Conservation (phyloP, 2,113 vertebrate species). For the Symphodus melops region DNA sequence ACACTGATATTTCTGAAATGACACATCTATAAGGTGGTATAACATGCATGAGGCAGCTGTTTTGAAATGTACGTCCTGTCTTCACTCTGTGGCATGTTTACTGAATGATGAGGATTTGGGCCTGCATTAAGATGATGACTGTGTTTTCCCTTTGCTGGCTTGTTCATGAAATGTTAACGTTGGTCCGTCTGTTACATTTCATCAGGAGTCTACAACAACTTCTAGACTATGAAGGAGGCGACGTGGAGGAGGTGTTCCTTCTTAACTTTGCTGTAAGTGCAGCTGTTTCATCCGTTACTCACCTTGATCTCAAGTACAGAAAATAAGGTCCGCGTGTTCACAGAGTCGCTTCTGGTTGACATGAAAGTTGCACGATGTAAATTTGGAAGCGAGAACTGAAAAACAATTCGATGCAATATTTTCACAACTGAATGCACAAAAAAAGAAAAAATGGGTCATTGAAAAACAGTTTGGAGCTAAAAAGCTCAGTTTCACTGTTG, state of each 20-base stretch:
- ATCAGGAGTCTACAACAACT: constrained; percentile 95
- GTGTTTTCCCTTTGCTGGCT: neutral
- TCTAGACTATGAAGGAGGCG: constrained; percentile 90
- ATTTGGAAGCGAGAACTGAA: too few species aligned
- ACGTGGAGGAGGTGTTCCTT: constrained; percentile 94
- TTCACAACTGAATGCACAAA: too few species aligned
- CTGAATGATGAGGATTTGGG: too few species aligned
- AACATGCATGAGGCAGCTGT: neutral
- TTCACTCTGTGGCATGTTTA: too few species aligned
- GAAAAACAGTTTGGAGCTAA: too few species aligned
- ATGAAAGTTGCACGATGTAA: too few species aligned
- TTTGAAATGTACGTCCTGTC: neutral
- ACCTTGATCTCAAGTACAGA: neutral
- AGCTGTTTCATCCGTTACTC: neutral
- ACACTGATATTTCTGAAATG: neutral
- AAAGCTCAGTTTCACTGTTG: too few species aligned
- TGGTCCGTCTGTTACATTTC: constrained; percentile 1
- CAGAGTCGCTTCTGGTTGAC: too few species aligned
- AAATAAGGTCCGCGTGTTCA: too few species aligned
- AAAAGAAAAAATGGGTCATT: too few species aligned
- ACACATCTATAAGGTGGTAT: neutral
- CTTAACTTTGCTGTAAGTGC: constrained; percentile 93
- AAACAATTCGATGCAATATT: too few species aligned
- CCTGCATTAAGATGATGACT: neutral
- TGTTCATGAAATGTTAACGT: neutral